phyloP scores from a whole-genome alignment of 2,888 invertebrate genomes.

The Lasiommata megera region DNA sequence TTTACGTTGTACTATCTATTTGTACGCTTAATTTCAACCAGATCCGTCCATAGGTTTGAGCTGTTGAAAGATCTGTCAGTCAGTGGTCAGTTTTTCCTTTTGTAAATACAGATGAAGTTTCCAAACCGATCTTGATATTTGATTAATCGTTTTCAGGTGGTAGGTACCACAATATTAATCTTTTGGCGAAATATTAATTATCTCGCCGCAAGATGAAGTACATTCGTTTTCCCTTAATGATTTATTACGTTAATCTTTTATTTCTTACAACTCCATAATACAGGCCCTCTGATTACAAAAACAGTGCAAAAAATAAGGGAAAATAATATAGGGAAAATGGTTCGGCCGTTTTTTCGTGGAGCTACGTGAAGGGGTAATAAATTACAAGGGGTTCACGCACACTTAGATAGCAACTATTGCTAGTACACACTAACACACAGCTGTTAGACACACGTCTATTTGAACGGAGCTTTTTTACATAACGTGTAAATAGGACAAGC shows the following conservation, averaged over 20 bases:
- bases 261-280: background rate
- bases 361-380: constrained; percentile 9
- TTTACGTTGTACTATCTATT: too few species aligned
- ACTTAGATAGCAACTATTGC: background rate
- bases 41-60: too few species aligned
- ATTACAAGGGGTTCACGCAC: constrained; percentile 1
- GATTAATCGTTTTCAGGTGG: constrained; percentile 2
- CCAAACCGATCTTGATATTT: background rate
- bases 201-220: background rate
- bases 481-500: background rate
- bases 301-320: constrained; percentile 5
- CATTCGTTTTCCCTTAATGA: background rate
- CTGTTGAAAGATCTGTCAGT: too few species aligned
- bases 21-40: too few species aligned
- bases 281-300: constrained; percentile 4
- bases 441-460: constrained; percentile 3
- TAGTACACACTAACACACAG: background rate
- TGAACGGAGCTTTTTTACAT: constrained; percentile 1
- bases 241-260: background rate
- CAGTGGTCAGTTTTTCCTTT: too few species aligned
- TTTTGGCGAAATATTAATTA: constrained; percentile 1
- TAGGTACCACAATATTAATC: background rate
- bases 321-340: constrained; percentile 7
- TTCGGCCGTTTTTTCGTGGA: background rate
- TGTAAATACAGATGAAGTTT: too few species aligned